Conservation (phyloP, 2,797 vertebrate genomes). For the Hafferia zeledoni region DNA sequence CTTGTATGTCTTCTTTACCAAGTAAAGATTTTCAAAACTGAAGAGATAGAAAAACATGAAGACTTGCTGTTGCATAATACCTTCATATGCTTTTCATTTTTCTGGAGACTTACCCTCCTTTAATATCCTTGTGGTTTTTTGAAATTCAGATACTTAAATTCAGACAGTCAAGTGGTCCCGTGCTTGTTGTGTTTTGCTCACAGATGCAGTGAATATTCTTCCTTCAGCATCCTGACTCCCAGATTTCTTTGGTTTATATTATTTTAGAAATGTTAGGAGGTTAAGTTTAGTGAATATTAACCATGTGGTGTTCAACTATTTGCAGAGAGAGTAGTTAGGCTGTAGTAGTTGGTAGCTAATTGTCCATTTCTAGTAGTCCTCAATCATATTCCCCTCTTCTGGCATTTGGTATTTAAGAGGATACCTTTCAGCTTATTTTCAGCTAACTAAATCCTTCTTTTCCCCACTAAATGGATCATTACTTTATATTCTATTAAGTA, state of each 20-base stretch:
- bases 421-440: not conserved
- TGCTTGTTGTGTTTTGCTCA: not conserved
- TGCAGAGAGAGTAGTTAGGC: not conserved
- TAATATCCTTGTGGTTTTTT: not conserved
- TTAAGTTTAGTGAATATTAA: not conserved
- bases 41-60: not conserved
- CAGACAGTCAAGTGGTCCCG: not conserved
- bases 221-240: not conserved
- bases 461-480: not conserved
- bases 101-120: not conserved
- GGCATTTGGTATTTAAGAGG: not conserved
- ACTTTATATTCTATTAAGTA: not conserved
- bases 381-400: not conserved
- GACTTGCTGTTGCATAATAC: not conserved
- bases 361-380: not conserved
- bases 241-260: not conserved
- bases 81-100: not conserved
- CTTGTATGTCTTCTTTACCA: not conserved
- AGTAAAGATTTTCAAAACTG: not conserved
- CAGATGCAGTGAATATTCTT: not conserved
- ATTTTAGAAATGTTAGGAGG: not conserved
- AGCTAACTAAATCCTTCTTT: not conserved
- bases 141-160: not conserved
- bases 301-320: not conserved
- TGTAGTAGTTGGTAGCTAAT: not conserved